These are phyloP conservation scores for Chrysochloris asiatica DNA, from an alignment of 2,113 vertebrate species.

Conservation along the genomic window DNA sequence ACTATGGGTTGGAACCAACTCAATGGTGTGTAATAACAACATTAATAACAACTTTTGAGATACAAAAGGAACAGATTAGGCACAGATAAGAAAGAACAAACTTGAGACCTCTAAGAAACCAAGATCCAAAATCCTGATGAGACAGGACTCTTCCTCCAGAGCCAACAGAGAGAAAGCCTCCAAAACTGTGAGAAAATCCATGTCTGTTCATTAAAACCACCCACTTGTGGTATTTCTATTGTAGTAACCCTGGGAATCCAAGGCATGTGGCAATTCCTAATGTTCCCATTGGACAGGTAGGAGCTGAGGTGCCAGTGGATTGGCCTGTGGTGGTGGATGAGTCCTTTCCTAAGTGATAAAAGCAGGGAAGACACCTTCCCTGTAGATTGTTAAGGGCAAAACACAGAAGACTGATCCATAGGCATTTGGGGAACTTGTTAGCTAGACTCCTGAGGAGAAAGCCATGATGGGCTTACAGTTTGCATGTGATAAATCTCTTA, in stretches of 20 bases:
- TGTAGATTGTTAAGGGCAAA: rapidly evolving
- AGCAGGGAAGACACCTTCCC: background rate
- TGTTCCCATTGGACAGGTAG: too few species aligned
- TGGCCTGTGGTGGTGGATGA: background rate
- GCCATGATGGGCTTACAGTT: background rate
- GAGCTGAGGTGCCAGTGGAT: too few species aligned
- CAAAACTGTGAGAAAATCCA: background rate
- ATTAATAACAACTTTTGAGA: background rate
- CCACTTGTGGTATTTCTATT: background rate
- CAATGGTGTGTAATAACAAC: too few species aligned
- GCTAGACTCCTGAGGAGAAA: background rate
- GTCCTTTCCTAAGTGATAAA: background rate
- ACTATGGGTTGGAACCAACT: too few species aligned
- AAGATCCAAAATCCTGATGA: background rate
- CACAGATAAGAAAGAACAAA: background rate
- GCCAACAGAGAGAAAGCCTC: background rate
- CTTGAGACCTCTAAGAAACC: background rate
- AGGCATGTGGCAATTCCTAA: background rate
- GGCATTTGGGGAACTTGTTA: background rate
- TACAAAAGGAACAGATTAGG: background rate
- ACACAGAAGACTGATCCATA: rapidly evolving
- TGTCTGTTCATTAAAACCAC: background rate
- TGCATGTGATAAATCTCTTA: rapidly evolving
- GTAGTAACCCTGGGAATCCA: background rate
- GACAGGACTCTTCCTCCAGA: background rate